Evolutionary conservation across 1,140 invertebrate species (phyloP).

Genomic region (Leptonema lineaticorne): DNA sequence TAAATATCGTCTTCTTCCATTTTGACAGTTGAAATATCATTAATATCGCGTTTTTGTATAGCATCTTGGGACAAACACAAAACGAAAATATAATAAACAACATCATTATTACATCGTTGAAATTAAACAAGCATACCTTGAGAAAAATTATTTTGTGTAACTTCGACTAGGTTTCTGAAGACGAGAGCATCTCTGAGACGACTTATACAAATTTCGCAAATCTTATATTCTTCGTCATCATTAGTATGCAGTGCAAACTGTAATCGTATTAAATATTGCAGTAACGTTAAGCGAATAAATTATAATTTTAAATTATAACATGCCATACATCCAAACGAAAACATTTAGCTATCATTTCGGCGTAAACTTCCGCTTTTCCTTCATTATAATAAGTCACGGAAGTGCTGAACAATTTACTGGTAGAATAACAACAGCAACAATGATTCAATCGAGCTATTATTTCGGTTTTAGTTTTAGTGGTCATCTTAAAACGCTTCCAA

Average conservation of each 20-base stretch:
- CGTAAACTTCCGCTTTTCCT: conserved; percentile 5
- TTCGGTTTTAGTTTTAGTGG: neutral
- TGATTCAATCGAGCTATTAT: neutral
- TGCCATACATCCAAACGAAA: neutral
- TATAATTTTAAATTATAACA: neutral
- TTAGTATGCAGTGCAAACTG: neutral
- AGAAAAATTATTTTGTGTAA: neutral
- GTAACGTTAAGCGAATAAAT: neutral
- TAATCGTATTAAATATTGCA: neutral
- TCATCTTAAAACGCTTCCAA: no score
- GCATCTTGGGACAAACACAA: neutral
- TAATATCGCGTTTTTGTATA: neutral
- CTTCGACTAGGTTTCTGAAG: neutral
- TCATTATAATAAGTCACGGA: neutral
- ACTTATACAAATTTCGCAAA: neutral
- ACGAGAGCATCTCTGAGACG: neutral
- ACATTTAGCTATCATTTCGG: neutral
- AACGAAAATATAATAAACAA: neutral
- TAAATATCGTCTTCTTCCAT: neutral
- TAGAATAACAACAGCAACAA: neutral
- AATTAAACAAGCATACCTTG: neutral
- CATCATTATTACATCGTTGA: neutral
- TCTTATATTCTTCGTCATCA: neutral
- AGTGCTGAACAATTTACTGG: neutral
- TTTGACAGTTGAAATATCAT: neutral